A percentile compares a stretch with the other conserved stretches of the same genome.
Evolutionary conservation across 2,797 vertebrate species (phyloP).

Genomic region (Todus mexicanus): DNA sequence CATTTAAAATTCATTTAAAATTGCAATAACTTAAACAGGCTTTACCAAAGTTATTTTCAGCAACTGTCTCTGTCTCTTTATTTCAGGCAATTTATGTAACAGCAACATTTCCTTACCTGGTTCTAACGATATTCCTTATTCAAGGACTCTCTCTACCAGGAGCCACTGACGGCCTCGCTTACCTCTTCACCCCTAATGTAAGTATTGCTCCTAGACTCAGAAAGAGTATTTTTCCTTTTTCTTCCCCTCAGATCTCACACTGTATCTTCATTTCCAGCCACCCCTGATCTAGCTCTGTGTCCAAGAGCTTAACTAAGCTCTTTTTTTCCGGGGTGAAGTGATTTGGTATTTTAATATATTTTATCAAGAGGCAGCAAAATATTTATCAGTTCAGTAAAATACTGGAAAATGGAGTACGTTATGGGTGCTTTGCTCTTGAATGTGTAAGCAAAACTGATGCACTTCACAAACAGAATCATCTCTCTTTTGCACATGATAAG

Average conservation of each 20-base stretch:
- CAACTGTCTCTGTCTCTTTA: neutral
- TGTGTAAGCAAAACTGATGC: neutral
- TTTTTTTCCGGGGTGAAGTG: neutral
- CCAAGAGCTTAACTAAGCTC: neutral
- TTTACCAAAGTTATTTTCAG: neutral
- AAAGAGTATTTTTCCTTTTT: neutral
- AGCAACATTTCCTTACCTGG: constrained; percentile 85
- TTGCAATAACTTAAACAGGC: neutral
- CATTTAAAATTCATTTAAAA: too few relatives aligned
- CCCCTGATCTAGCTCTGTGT: neutral
- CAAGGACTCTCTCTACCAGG: constrained; percentile 85
- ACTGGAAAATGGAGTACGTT: neutral
- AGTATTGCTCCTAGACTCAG: constrained; percentile 43
- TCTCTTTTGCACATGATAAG: neutral
- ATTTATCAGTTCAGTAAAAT: neutral
- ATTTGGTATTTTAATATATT: neutral
- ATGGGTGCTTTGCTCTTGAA: neutral
- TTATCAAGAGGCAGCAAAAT: neutral
- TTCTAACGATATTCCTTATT: constrained; percentile 87
- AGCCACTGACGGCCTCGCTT: constrained; percentile 78
- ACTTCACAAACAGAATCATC: neutral
- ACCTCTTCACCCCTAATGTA: constrained; percentile 89
- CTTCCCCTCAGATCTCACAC: neutral
- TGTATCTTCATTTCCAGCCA: neutral
- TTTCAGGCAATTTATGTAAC: constrained; percentile 88